These are phyloP conservation scores for Montipora capricornis DNA, from an alignment of 64 coral and sea anemone species.

Conservation along the genomic window DNA sequence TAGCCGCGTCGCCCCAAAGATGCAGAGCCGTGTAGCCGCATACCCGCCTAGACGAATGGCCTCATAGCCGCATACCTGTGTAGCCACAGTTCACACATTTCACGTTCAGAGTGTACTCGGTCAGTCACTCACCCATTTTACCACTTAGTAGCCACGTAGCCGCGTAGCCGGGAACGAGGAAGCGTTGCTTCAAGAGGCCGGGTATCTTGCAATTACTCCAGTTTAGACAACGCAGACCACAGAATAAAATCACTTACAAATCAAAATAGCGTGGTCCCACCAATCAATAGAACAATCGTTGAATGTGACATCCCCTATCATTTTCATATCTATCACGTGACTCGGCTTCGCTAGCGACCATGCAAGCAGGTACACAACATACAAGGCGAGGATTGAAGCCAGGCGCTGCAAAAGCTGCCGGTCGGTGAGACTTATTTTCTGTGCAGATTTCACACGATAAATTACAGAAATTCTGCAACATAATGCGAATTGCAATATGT, in stretches of 20 bases:
- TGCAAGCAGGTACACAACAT: conserved; percentile 83
- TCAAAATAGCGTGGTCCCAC: conserved; percentile 93
- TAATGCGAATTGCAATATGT: not conserved
- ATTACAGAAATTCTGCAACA: conserved; percentile 80
- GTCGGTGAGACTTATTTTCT: conserved; percentile 87
- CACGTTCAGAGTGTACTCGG: no score
- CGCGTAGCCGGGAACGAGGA: no score
- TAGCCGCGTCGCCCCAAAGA: no score
- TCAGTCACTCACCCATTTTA: no score
- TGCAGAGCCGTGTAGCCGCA: no score
- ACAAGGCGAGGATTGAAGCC: conserved; percentile 79
- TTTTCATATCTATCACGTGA: conserved; percentile 61
- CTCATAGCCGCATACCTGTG: no score
- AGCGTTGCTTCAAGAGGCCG: no score
- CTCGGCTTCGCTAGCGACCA: conserved; percentile 85
- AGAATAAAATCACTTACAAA: conserved; percentile 66
- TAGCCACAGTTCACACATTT: no score
- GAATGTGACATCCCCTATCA: conserved; percentile 62
- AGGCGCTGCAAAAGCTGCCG: conserved; percentile 79
- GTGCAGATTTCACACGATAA: conserved; percentile 86
- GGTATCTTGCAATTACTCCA: no score
- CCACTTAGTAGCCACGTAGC: no score
- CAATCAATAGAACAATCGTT: conserved; percentile 81
- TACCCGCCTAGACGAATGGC: no score
- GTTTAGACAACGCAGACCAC: no score